These are phyloP conservation scores for Limnodromus scolopaceus DNA, from an alignment of 2,797 vertebrate species.

Conservation along the genomic window DNA sequence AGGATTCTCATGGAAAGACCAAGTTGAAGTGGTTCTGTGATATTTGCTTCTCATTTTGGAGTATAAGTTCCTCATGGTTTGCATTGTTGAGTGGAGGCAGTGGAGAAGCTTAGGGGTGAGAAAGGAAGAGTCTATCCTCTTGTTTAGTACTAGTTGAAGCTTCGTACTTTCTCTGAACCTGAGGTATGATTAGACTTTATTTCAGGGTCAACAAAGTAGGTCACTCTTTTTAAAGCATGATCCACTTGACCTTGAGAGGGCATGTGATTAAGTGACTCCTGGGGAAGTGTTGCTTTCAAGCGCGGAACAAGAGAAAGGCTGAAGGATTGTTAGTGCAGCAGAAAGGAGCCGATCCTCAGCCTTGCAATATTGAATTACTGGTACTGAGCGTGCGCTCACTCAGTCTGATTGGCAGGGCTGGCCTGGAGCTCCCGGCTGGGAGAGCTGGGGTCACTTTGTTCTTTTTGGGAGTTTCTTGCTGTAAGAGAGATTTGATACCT, in stretches of 20 bases:
- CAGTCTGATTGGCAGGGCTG: background rate
- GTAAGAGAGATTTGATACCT: background rate
- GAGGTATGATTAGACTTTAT: background rate
- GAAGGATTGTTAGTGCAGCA: background rate
- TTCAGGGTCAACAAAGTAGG: background rate
- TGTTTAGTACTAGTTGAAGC: background rate
- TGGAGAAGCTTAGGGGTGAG: background rate
- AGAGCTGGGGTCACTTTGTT: background rate
- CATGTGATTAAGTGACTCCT: background rate
- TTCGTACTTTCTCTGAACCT: background rate
- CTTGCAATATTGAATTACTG: background rate
- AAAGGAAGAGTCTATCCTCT: background rate
- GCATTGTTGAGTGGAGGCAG: background rate
- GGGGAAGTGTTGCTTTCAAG: background rate
- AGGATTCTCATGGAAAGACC: background rate
- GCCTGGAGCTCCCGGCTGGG: background rate
- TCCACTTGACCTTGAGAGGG: background rate
- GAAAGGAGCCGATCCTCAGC: background rate
- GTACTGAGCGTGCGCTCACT: accelerated
- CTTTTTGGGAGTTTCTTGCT: background rate
- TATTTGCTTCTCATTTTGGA: background rate
- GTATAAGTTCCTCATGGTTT: background rate
- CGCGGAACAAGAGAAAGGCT: background rate
- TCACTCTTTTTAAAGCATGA: background rate
- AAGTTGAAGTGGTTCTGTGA: background rate